A percentile compares a stretch with the other conserved stretches of the same genome.
Evolutionary conservation across 1,140 invertebrate species (phyloP).

Genomic region (Palaemon carinicauda): DNA sequence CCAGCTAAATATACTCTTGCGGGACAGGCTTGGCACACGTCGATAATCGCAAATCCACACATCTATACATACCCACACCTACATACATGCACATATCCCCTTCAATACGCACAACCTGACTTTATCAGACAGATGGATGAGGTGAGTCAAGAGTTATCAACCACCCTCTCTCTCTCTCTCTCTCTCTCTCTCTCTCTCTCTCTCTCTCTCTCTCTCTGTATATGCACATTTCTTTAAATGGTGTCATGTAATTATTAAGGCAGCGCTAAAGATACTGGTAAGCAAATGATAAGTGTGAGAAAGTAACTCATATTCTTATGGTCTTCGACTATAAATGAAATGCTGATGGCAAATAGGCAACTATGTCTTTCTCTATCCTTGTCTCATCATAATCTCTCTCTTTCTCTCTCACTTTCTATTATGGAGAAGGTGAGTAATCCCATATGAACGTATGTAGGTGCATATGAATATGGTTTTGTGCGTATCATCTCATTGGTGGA

Average conservation of each 20-base stretch:
- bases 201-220: neutral
- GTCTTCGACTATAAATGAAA: too few relatives aligned
- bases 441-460: neutral
- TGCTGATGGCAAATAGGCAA: too few relatives aligned
- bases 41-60: too few relatives aligned
- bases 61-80: too few relatives aligned
- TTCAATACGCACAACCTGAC: too few relatives aligned
- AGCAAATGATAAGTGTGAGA: neutral
- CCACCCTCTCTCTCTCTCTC: slow-evolving; percentile 6
- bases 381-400: neutral
- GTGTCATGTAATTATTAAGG: neutral
- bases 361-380: neutral
- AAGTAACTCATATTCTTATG: neutral
- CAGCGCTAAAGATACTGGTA: neutral
- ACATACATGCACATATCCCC: too few relatives aligned
- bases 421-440: neutral
- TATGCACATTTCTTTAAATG: too few relatives aligned
- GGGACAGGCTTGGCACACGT: too few relatives aligned
- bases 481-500: neutral
- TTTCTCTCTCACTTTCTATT: neutral
- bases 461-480: neutral
- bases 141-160: neutral
- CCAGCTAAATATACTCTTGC: too few relatives aligned
- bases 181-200: slow-evolving; percentile 21
- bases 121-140: neutral